Conservation (phyloP, 1,140 invertebrate genomes). For the Brachionus rubens region DNA sequence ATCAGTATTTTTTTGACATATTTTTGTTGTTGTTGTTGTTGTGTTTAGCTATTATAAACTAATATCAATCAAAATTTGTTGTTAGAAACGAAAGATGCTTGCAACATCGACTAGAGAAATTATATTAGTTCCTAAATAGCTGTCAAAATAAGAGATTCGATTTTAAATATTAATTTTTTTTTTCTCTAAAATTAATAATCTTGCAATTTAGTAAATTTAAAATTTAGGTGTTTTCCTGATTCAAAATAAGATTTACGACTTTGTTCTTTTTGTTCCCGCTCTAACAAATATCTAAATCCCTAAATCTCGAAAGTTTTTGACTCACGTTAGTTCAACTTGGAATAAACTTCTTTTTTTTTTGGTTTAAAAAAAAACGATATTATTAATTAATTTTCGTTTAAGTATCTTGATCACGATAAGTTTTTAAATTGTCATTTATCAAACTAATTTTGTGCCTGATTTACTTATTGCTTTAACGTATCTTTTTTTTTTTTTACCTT, state of each 20-base stretch:
- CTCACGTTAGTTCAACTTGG: too few species aligned
- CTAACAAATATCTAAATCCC: too few species aligned
- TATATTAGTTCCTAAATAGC: neutral
- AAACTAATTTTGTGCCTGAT: slow-evolving; percentile 7
- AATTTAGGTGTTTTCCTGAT: slow-evolving; percentile 28
- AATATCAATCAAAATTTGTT: slow-evolving; percentile 32
- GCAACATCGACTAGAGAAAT: too few species aligned
- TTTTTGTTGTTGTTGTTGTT: neutral
- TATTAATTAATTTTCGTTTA: slow-evolving; percentile 18
- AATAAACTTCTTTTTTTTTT: too few species aligned
- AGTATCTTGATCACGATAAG: slow-evolving; percentile 10
- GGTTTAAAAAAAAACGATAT: too few species aligned
- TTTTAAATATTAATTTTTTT: too few species aligned
- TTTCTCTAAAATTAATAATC: too few species aligned
- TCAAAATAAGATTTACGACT: slow-evolving; percentile 13
- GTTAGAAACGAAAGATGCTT: neutral
- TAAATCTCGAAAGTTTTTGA: neutral
- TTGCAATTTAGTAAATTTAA: too few species aligned
- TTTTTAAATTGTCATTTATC: slow-evolving; percentile 26
- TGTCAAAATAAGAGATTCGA: slow-evolving; percentile 22
- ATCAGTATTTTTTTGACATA: neutral
- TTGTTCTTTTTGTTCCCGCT: too few species aligned
- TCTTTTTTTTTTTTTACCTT: too few species aligned
- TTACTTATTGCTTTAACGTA: too few species aligned
- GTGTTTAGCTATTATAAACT: slow-evolving; percentile 20